These are phyloP conservation scores for Poecile atricapillus DNA, from an alignment of 2,113 vertebrate genomes.

Conservation along the genomic window DNA sequence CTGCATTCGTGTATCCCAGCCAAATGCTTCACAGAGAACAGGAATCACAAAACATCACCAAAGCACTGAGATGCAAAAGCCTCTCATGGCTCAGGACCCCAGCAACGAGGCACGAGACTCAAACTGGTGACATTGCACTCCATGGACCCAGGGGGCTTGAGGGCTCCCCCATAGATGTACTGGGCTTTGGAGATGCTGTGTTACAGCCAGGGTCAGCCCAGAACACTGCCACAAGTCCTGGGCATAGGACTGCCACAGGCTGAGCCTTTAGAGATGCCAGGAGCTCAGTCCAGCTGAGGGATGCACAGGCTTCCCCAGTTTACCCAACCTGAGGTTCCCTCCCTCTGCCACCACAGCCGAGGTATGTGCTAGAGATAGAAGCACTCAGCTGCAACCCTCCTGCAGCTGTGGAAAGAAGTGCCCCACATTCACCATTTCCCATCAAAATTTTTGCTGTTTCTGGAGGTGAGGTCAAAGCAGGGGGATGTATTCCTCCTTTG, in stretches of 20 bases:
- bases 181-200: neutral
- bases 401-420: neutral
- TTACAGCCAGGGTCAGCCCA: neutral
- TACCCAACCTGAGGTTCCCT: neutral
- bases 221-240: neutral
- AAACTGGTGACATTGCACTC: neutral
- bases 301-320: neutral
- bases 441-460: neutral
- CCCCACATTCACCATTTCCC: neutral
- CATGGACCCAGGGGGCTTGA: rapidly evolving
- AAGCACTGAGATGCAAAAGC: neutral
- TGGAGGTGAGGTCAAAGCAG: neutral
- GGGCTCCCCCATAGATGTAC: rapidly evolving
- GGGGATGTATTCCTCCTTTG: neutral
- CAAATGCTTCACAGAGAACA: neutral
- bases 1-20: neutral
- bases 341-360: neutral
- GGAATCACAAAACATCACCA: neutral
- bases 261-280: neutral
- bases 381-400: neutral
- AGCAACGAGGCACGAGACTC: rapidly evolving
- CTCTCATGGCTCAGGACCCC: neutral
- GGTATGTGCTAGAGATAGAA: neutral
- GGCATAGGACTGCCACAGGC: neutral
- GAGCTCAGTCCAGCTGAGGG: neutral